These are phyloP conservation scores for Diogma glabrata DNA, from an alignment of 2,888 invertebrate genomes.

Conservation along the genomic window DNA sequence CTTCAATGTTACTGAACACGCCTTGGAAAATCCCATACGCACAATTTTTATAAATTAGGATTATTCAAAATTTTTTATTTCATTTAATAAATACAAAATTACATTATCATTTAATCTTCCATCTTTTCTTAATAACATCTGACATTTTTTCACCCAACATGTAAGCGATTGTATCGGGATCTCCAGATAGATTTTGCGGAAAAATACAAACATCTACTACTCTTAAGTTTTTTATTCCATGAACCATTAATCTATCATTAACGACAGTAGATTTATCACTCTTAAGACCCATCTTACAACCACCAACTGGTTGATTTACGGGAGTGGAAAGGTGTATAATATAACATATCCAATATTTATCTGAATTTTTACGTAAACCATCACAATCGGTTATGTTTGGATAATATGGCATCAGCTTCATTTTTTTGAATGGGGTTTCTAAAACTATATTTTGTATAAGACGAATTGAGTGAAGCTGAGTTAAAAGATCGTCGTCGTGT, in stretches of 20 bases:
- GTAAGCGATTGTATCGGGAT: constrained; percentile 41
- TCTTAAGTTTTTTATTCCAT: constrained; percentile 44
- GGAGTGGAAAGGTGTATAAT: constrained; percentile 44
- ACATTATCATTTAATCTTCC: too few species aligned
- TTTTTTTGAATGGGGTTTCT: constrained; percentile 46
- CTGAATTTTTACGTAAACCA: constrained; percentile 39
- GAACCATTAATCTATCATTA: constrained; percentile 45
- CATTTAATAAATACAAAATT: too few species aligned
- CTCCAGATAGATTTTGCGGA: constrained; percentile 47
- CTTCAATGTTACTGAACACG: too few species aligned
- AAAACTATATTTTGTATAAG: constrained; percentile 44
- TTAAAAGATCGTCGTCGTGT: constrained; percentile 49
- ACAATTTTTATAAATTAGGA: too few species aligned
- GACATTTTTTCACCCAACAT: constrained; percentile 39
- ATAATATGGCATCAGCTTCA: constrained; percentile 41
- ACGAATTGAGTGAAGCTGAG: constrained; percentile 48
- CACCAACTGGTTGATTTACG: constrained; percentile 38
- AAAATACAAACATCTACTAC: constrained; percentile 54
- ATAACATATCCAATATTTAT: constrained; percentile 57
- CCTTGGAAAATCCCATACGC: too few species aligned
- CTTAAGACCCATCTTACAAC: constrained; percentile 37
- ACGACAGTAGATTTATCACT: constrained; percentile 37
- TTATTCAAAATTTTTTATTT: too few species aligned
- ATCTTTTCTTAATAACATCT: constrained; percentile 33
- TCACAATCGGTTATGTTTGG: constrained; percentile 41